Evolutionary conservation across 2,888 invertebrate genomes (phyloP), one percentile per base, ranked within the genome.

Genomic region (Mythimna impura): DNA sequence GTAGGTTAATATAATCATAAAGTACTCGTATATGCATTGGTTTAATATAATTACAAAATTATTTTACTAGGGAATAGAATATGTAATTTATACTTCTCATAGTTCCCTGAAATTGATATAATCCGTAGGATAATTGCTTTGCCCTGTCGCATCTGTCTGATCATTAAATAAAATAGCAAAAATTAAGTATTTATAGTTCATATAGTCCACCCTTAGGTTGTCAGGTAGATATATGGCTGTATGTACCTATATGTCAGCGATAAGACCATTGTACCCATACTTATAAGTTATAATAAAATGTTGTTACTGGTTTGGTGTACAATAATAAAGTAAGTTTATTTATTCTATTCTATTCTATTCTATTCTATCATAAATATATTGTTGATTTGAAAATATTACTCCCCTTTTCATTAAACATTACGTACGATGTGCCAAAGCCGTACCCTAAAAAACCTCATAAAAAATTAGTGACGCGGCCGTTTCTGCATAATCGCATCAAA

Each of bases 401-500:
- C 34, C n/a, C 36, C 9, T 60, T 60, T 60, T 36, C 10, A n/a
- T 25, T 40, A 47, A 40, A 78, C 25, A 71, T 64, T 69, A 7
- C 62, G 6, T 22, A 61, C 7, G 12, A 54, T 43, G 12, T 61
- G 20, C 25, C 40, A 25, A 2, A 14, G 47, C 17, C 62, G 30
- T 36, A 64, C 70, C 78, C 61, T 34, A 22, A 57, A 54, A 63
- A 80, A n/a, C 61, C 25, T 75, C 64, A 86, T 82, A 86, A 85
- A 83, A 87, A 36, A 82, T 81, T 71, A 75, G 73, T 89, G 87
- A 88, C 78, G 65, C 25, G 63, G 73, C 65, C 81, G 58, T 78
- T 83, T 85, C 73, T 84, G 81, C 78, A 87, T 81, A 67, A 76
- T 73, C 63, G 76, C 79, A 78, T 83, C 82, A 86, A 78, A 84